Base-by-base conservation (phyloP, 2,113 vertebrate genomes). In the Spea multiplicata region DNA sequence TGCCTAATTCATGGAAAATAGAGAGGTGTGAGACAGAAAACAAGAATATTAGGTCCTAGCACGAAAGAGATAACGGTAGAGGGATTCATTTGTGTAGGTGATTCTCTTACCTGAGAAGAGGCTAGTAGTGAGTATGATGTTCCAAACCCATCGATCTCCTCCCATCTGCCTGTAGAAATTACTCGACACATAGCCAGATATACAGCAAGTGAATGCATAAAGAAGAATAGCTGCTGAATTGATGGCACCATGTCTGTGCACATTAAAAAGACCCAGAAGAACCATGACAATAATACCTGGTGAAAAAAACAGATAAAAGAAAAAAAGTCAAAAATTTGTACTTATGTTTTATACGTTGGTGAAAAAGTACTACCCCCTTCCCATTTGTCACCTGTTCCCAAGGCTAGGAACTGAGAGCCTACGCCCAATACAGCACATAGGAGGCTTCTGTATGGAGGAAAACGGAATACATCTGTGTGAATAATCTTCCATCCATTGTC, bases 401-500 rank as follows among this genome's bases (percentile, higher is more conserved):
- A 88, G 4, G 95, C 95, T 13, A 97, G 92, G 86, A 97, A 96
- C 90, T 97, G 95, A 30, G 94, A 92, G 16, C 95, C 95, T 17
- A 96, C 95, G 3, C 95, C 95, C 74, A 97, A 88, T 16, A 96
- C 87, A 0, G 95, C 91, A 80, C 95, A 96, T 73, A 97, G 89
- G 44, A 97, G 90, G 86, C 94, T 95, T 83, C 92, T 94, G 83
- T 91, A 94, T 0, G 92, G 91, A 2, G 95, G 95, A 79, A 96
- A 96, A 73, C 95, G 92, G 86, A 97, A 97, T 86, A 97, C 95
- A 5, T 97, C 95, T 0, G 95, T 96, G 85, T 96, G 95, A 76
- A 97, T 96, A 84, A 96, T 96, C 89, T 97, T 97, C 95, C 95
- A 97, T 83, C 95, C 95, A 1, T 96, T 96, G 86, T 97, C 95